Conservation (phyloP, 1,140 invertebrate species). For the Sitobion miscanthi region DNA sequence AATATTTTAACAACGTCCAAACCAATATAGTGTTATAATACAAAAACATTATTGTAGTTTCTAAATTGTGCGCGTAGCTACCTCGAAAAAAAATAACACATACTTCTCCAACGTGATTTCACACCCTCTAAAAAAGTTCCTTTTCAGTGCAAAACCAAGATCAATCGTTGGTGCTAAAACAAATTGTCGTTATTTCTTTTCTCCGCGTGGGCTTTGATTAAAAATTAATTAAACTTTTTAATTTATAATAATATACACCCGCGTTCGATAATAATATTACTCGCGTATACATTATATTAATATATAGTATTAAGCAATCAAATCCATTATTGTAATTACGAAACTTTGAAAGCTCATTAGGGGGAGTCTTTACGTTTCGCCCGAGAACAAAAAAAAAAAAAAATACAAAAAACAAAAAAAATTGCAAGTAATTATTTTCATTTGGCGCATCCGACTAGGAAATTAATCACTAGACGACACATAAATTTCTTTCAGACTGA, state of each 20-base stretch:
- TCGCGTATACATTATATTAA: not conserved
- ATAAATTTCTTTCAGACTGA: conserved; percentile 23
- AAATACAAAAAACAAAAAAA: not conserved
- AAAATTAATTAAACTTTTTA: not conserved
- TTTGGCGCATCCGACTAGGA: not conserved
- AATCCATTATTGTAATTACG: not conserved
- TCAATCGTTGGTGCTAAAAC: not conserved
- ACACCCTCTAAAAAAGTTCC: too few species aligned
- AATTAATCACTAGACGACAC: conserved; percentile 27
- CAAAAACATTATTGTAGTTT: not conserved
- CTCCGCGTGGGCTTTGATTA: not conserved
- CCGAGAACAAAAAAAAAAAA: not conserved
- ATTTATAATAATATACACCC: not conserved
- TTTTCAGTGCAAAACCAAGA: too few species aligned
- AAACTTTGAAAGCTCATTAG: conserved; percentile 17
- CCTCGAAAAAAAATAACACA: not conserved
- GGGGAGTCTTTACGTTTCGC: not conserved
- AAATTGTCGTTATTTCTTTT: not conserved
- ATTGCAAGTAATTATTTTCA: not conserved
- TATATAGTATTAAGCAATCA: not conserved
- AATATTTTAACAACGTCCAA: too few species aligned
- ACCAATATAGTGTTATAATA: too few species aligned
- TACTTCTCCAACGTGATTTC: too few species aligned
- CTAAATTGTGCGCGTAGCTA: not conserved
- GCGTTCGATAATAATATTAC: not conserved